Conservation (phyloP, 2,888 invertebrate genomes). For the Pollenia griseotomentosa region DNA sequence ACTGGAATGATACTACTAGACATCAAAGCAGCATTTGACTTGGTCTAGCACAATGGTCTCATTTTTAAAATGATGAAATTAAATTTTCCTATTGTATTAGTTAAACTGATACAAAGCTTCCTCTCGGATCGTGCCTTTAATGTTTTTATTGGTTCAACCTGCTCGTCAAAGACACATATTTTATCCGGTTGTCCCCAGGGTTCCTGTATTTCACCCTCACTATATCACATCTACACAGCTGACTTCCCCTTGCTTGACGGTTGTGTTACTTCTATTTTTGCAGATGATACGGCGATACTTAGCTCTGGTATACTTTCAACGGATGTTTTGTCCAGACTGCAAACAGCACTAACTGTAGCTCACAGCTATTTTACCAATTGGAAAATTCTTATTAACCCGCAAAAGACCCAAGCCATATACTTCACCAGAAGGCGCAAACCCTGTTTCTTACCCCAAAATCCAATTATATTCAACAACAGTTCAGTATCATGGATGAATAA, state of each 20-base stretch:
- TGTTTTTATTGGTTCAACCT: no score
- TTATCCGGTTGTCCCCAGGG: no score
- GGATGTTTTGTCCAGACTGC: slow-evolving; percentile 80
- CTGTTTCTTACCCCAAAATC: slow-evolving; percentile 85
- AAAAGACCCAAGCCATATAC: neutral
- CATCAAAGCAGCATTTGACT: neutral
- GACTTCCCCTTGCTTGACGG: no score
- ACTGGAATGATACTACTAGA: neutral
- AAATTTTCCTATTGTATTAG: neutral
- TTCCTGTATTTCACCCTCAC: no score
- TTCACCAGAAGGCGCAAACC: neutral
- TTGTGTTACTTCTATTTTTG: no score
- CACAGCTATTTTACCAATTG: slow-evolving; percentile 5
- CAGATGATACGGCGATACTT: no score
- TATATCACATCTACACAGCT: no score
- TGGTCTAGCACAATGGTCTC: neutral
- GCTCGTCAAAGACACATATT: no score
- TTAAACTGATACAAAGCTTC: no score
- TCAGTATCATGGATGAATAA: no score
- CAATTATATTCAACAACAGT: slow-evolving; percentile 75
- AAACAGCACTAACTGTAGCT: slow-evolving; percentile 83
- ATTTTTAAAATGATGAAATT: neutral
- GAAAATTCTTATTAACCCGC: neutral
- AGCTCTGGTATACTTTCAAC: no score
- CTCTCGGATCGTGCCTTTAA: no score